These are phyloP conservation scores for Loriculus beryllinus DNA, from an alignment of 2,797 vertebrate species.

Conservation along the genomic window DNA sequence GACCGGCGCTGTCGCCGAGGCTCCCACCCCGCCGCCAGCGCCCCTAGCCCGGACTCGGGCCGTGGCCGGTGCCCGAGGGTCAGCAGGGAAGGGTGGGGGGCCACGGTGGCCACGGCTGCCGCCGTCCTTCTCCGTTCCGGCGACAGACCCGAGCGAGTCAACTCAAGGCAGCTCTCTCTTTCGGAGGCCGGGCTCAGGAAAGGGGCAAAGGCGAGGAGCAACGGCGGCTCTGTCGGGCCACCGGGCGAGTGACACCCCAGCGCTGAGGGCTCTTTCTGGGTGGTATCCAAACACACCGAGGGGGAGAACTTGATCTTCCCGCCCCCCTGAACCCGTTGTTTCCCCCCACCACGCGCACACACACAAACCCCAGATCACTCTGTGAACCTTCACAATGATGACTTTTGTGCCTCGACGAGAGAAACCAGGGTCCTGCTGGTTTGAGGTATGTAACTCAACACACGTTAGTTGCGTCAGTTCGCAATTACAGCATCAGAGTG, in stretches of 20 bases:
- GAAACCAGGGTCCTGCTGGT: not conserved
- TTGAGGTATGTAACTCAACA: conserved; percentile 6
- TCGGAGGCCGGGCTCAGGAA: not conserved
- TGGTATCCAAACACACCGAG: not conserved
- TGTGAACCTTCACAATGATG: conserved; percentile 24
- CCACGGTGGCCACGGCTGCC: not conserved
- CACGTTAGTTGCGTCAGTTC: not conserved
- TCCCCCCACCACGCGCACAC: not conserved
- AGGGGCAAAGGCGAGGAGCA: not conserved
- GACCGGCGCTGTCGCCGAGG: not conserved
- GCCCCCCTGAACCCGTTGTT: not conserved
- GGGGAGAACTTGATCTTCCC: not conserved
- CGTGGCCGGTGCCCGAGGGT: not conserved
- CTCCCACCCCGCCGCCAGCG: not conserved
- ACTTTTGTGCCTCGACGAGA: conserved; percentile 19
- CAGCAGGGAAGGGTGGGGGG: not conserved
- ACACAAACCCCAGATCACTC: not conserved
- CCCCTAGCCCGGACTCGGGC: not conserved
- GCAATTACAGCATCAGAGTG: not conserved
- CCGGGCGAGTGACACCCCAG: conserved; percentile 5
- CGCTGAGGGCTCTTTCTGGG: conserved; percentile 28
- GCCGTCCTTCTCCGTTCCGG: not conserved
- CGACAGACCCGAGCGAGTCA: not conserved
- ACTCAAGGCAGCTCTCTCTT: not conserved
- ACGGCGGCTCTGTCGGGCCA: not conserved